Conservation (phyloP, 2,113 vertebrate genomes). For the Cryptomyrus ogoouensis region DNA sequence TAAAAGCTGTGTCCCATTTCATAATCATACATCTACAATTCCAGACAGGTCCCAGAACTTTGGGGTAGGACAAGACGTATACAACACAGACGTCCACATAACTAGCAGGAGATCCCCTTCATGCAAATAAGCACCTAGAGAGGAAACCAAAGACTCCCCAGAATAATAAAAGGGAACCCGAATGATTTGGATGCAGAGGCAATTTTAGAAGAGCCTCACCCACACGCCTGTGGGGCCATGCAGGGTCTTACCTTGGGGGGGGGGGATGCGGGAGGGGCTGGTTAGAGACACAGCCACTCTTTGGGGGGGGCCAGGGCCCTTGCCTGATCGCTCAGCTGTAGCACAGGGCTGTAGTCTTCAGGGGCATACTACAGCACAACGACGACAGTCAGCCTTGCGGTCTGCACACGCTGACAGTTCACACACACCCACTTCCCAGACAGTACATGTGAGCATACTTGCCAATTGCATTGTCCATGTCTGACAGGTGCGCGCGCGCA, state of each 20-base stretch:
- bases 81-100: neutral
- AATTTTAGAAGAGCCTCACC: slow-evolving; percentile 1
- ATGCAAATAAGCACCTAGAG: neutral
- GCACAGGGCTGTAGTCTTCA: slow-evolving; percentile 87
- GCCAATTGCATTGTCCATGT: slow-evolving; percentile 33
- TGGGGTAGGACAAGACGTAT: neutral
- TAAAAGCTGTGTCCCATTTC: neutral
- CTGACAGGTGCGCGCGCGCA: slow-evolving; percentile 34
- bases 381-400: slow-evolving; percentile 52
- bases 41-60: neutral
- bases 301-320: slow-evolving; percentile 94
- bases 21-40: neutral
- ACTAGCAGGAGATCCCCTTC: neutral
- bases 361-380: slow-evolving; percentile 83
- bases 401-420: neutral
- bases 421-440: slow-evolving; percentile 3
- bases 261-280: slow-evolving; percentile 29
- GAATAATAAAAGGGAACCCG: neutral
- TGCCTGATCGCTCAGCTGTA: slow-evolving; percentile 88
- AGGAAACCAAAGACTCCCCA: neutral
- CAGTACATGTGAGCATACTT: neutral
- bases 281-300: slow-evolving; percentile 98
- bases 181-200: neutral
- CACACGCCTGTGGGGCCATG: slow-evolving; percentile 35
- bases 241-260: slow-evolving; percentile 64